These are phyloP conservation scores for Erethizon dorsatum DNA, from an alignment of 2,797 vertebrate species.

Conservation along the genomic window DNA sequence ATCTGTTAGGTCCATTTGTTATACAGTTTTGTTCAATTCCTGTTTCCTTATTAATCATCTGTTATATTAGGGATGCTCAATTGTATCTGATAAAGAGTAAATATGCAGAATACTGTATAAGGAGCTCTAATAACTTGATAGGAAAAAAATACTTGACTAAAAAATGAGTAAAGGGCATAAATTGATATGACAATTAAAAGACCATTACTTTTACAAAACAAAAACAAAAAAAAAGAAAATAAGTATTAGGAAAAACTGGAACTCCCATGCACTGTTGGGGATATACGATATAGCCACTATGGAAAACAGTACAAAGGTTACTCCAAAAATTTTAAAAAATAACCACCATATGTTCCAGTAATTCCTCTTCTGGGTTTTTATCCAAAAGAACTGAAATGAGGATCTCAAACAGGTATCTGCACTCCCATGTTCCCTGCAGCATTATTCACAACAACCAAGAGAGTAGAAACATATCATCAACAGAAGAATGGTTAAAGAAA, in stretches of 20 bases:
- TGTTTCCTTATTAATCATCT: not conserved
- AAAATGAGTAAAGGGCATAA: not conserved
- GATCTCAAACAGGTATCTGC: not conserved
- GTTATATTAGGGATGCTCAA: not conserved
- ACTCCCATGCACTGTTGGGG: not conserved
- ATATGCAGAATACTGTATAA: not conserved
- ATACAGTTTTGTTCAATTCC: not conserved
- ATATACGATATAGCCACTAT: not conserved
- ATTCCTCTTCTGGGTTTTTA: not conserved
- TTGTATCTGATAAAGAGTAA: not conserved
- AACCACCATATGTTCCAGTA: not conserved
- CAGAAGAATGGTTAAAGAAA: constrained; percentile 3
- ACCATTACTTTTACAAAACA: not conserved
- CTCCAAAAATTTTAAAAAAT: not conserved
- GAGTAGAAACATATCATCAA: not conserved
- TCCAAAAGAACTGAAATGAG: not conserved
- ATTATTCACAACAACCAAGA: not conserved
- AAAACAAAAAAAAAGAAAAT: not conserved
- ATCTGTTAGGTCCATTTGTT: not conserved
- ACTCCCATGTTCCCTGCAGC: not conserved
- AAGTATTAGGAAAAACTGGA: not conserved
- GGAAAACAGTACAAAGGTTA: not conserved
- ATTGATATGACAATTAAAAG: not conserved
- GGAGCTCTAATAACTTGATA: not conserved
- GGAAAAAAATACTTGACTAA: not conserved